Evolutionary conservation across 2,888 invertebrate genomes (phyloP), one percentile per base, ranked within the genome.

Genomic region (Oscheius myriophilus): DNA sequence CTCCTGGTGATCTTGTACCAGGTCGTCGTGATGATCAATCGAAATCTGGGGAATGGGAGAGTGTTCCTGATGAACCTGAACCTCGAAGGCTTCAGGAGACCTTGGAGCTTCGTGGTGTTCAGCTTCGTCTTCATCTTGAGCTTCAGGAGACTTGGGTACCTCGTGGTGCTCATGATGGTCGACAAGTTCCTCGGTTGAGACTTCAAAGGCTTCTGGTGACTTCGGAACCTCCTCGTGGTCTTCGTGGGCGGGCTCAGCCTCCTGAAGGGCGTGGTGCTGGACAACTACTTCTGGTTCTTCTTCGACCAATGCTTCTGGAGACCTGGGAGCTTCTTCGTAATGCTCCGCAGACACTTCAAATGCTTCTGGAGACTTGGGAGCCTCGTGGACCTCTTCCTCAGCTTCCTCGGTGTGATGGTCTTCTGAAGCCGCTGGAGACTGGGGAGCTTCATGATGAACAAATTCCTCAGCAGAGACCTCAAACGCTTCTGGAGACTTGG

Each of bases 181-280:
- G n/a, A 55, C 1, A 14, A 57, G 21, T 57, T 39, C 59, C n/a
- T 59, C 61, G 4, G 61, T 21, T 25, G 61, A 46, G 18, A 61
- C 46, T 26, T 61, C 61, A 12, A 61, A 61, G 21, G 61, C 61
- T n/a, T 61, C 61, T 23, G 61, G 26, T 49, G 49, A 33, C 33
- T 49, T 23, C 49, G 18, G 21, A 18, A 2, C 21, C 2, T 49
- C 21, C 11, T 16, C 9, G 2, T 49, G 18, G 16, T 39, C 41
- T 16, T 57, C 55, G 41, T 16, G 39, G 6, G 26, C 53, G 18
- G 25, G 25, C 16, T 18, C 53, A 6, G 18, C 54, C 26, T 14
- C 42, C 11, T 57, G 42, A 26, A 18, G 54, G 11, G 1, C 54
- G 7, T 33, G 33, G n/a, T 26, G 54, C 25, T 26, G 33, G 12